phyloP scores from a whole-genome alignment of 2,888 invertebrate species.

The Tipula unca region DNA sequence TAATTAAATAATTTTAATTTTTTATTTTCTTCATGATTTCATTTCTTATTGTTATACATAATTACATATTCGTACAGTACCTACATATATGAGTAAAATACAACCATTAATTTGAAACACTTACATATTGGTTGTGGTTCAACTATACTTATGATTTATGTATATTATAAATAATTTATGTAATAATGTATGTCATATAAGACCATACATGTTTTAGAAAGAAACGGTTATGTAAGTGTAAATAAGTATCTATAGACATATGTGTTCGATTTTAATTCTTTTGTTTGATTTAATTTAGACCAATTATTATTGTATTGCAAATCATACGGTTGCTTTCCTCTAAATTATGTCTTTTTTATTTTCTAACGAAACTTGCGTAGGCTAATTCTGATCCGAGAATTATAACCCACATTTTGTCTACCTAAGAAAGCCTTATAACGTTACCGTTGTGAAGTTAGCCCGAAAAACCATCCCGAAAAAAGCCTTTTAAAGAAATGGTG shows the following conservation, averaged over 20 bases:
- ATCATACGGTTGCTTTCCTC: background rate
- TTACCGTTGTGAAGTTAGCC: too few species aligned
- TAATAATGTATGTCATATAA: background rate
- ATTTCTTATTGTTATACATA: background rate
- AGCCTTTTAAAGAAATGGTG: too few species aligned
- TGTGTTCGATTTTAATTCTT: background rate
- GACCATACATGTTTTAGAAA: background rate
- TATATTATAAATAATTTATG: background rate
- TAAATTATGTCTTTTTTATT: too few species aligned
- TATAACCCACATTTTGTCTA: too few species aligned
- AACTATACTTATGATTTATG: background rate
- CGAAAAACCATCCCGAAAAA: too few species aligned
- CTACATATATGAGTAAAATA: background rate
- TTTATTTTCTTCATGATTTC: background rate
- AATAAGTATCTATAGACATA: background rate
- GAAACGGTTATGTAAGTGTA: background rate
- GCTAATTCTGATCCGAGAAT: too few species aligned
- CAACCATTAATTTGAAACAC: background rate
- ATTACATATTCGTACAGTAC: background rate
- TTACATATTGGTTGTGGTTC: background rate
- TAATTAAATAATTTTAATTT: background rate
- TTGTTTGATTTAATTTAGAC: background rate
- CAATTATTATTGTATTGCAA: background rate
- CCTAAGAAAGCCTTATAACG: too few species aligned
- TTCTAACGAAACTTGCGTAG: too few species aligned